Base-by-base conservation (phyloP, 2,888 invertebrate genomes). In the Tipula lateralis region DNA sequence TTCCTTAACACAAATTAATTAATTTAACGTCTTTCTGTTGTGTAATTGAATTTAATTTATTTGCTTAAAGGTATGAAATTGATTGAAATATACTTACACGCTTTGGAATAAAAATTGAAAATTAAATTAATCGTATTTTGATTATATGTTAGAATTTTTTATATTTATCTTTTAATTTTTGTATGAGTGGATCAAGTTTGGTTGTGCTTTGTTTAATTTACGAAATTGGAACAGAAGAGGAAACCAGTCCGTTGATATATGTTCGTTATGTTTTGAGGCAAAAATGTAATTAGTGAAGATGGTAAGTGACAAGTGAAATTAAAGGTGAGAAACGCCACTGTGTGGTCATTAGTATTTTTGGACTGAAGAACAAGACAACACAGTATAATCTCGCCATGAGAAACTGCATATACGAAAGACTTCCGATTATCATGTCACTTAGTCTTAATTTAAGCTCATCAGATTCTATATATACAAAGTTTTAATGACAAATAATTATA, bases 91-190 rank as follows among this genome's bases (percentile, higher is more conserved):
- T 66, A 66, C 24, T 66, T 66, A 24, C 66, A 66, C 66, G 19
- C 24, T 19, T 66, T 66, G 66, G n/a, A 44, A 13, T 44, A n/a
- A 44, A 39, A 66, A 24, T 19, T 19, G 24, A 66, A 66, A 66
- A 24, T 66, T 66, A 66, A 66, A 66, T 66, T 66, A 66, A 66
- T 66, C 66, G 66, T 19, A 66, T 66, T 66, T 66, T 66, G 66
- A 66, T 66, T 66, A 66, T 66, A 66, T 66, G 66, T 66, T 66
- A 66, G 66, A 66, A 24, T 24, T 24, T 66, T n/a, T n/a, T n/a
- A n/a, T n/a, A n/a, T n/a, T n/a, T n/a, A n/a, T n/a, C n/a, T n/a
- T n/a, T n/a, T 50, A 50, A 50, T 16, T 50, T 66, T n/a, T n/a
- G n/a, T 66, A 66, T 66, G 66, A 66, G 12, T 66, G 66, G 66